A percentile compares a stretch with the other conserved stretches of the same genome.
These are phyloP conservation scores for Hyperoplus immaculatus DNA, from an alignment of 2,797 vertebrate species.

Conservation along the genomic window DNA sequence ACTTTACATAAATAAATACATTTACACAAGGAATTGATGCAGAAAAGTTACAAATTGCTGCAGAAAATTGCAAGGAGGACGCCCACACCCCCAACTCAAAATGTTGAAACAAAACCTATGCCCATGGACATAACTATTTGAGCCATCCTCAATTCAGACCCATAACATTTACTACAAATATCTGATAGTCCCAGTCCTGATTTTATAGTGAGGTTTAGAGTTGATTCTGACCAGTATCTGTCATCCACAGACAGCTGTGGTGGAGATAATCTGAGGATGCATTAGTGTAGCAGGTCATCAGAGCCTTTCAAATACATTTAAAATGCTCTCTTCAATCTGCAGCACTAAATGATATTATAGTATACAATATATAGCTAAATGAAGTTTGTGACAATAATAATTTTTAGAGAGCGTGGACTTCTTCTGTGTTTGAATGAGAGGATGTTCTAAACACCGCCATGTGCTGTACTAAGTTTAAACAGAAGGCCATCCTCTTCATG, in stretches of 20 bases:
- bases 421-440: not conserved
- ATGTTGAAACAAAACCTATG: no score
- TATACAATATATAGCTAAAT: not conserved
- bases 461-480: not conserved
- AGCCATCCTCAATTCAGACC: no score
- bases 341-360: not conserved
- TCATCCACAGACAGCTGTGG: conserved; percentile 21
- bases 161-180: not conserved
- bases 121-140: no score
- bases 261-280: conserved; percentile 3
- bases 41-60: no score
- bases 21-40: no score
- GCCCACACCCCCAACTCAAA: no score
- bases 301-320: not conserved
- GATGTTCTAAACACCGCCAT: not conserved
- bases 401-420: not conserved
- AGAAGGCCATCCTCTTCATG: conserved; percentile 3
- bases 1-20: not conserved
- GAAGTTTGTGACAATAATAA: not conserved
- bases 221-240: conserved; percentile 7
- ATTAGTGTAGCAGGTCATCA: not conserved
- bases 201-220: not conserved
- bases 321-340: not conserved
- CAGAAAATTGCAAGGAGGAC: no score
- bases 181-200: not conserved